phyloP scores from a whole-genome alignment of 2,113 vertebrate species.

The Oreocharis arfaki region DNA sequence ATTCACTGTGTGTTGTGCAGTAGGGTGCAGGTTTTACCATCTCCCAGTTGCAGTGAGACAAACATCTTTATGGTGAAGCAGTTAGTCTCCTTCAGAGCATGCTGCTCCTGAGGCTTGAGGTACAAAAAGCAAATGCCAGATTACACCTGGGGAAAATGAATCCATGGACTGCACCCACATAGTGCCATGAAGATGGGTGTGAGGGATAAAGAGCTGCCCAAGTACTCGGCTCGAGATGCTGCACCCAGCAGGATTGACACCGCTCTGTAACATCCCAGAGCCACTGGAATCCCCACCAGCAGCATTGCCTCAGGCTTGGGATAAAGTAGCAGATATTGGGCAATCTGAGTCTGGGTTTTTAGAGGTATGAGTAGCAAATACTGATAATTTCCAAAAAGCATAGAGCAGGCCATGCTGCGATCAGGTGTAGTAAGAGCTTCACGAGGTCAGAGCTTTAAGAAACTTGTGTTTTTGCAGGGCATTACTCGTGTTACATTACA shows the following conservation, averaged over 20 bases:
- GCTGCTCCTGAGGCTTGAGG: not conserved
- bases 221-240: not conserved
- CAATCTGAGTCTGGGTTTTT: not conserved
- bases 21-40: not conserved
- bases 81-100: not conserved
- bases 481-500: not conserved
- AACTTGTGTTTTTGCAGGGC: not conserved
- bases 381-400: not conserved
- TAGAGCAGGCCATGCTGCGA: rapidly evolving
- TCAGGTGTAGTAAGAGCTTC: not conserved
- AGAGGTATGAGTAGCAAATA: not conserved
- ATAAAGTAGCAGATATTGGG: not conserved
- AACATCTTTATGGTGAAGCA: not conserved
- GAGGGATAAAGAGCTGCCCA: not conserved
- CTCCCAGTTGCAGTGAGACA: not conserved
- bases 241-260: not conserved
- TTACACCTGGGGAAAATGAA: not conserved
- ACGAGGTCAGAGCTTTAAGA: not conserved
- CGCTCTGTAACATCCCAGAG: rapidly evolving
- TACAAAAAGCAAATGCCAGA: not conserved
- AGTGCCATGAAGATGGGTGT: not conserved
- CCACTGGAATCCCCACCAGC: rapidly evolving
- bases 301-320: rapidly evolving
- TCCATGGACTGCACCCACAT: not conserved
- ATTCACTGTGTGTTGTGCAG: not conserved